Conservation (phyloP, 2,113 vertebrate species). For the Melanerpes aurifrons region DNA sequence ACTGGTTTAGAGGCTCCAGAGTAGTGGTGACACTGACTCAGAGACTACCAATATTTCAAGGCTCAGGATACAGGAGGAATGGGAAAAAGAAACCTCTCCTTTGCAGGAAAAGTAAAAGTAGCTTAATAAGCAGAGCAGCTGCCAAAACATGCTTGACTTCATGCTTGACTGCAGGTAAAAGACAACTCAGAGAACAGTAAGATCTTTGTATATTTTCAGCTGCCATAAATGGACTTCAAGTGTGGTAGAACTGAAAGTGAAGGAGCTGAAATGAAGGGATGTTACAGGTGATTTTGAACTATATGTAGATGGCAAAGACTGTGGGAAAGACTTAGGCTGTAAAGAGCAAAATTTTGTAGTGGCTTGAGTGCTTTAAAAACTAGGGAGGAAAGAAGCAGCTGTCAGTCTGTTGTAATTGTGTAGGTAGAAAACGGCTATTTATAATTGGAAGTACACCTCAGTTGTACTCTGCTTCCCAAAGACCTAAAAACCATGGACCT, state of each 20-base stretch:
- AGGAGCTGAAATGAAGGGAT: neutral
- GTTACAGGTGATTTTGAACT: neutral
- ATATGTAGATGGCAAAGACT: neutral
- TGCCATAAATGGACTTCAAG: neutral
- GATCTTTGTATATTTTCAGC: neutral
- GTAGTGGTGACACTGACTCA: neutral
- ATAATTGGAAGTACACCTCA: neutral
- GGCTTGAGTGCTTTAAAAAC: neutral
- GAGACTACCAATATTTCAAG: neutral
- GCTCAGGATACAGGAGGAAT: neutral
- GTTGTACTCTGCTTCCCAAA: neutral
- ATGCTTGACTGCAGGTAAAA: slow-evolving; percentile 13
- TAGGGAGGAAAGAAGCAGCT: neutral
- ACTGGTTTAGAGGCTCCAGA: neutral
- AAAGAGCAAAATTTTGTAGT: neutral
- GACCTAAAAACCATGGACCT: neutral
- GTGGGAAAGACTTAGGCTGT: neutral
- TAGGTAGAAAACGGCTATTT: neutral
- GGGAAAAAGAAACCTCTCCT: neutral
- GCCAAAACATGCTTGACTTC: neutral
- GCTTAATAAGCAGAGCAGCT: slow-evolving; percentile 19
- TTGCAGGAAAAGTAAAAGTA: neutral
- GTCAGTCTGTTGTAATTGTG: neutral
- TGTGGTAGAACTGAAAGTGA: neutral
- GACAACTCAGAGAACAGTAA: slow-evolving; percentile 1